Evolutionary conservation across 2,113 vertebrate species (phyloP).

Genomic region (Melanocharis versteri): DNA sequence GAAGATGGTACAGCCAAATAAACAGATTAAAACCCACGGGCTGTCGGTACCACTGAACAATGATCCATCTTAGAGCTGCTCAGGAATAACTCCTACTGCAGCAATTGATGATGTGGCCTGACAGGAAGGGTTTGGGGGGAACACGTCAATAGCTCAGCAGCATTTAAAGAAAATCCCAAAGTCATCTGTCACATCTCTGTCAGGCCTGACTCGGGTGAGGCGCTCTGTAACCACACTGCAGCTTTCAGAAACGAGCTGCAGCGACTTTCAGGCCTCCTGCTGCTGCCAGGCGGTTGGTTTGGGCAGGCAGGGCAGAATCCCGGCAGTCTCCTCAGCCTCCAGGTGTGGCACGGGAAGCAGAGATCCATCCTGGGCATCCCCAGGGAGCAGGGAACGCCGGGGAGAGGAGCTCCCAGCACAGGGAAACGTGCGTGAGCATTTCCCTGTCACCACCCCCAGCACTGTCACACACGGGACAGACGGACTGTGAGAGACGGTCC

Average conservation of each 20-base stretch:
- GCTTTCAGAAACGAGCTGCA: neutral
- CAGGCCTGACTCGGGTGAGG: neutral
- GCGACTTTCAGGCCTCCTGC: neutral
- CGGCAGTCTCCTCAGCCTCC: rapidly evolving
- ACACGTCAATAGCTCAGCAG: neutral
- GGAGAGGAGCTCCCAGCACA: neutral
- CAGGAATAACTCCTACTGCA: neutral
- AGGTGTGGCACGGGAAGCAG: rapidly evolving
- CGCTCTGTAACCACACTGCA: neutral
- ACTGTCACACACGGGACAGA: too few relatives aligned
- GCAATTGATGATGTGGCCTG: neutral
- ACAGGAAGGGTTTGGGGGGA: neutral
- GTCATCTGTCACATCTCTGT: neutral
- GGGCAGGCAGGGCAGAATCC: neutral
- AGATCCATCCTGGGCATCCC: rapidly evolving
- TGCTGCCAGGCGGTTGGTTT: neutral
- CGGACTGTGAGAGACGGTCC: too few relatives aligned
- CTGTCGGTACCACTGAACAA: neutral
- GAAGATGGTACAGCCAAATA: neutral
- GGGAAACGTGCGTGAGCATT: neutral
- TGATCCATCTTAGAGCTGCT: neutral
- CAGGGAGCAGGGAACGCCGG: rapidly evolving
- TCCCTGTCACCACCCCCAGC: neutral
- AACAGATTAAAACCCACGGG: neutral
- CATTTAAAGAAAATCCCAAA: neutral